These are phyloP conservation scores for Hemichromis elongatus DNA, from an alignment of 2,113 vertebrate genomes.

Conservation along the genomic window DNA sequence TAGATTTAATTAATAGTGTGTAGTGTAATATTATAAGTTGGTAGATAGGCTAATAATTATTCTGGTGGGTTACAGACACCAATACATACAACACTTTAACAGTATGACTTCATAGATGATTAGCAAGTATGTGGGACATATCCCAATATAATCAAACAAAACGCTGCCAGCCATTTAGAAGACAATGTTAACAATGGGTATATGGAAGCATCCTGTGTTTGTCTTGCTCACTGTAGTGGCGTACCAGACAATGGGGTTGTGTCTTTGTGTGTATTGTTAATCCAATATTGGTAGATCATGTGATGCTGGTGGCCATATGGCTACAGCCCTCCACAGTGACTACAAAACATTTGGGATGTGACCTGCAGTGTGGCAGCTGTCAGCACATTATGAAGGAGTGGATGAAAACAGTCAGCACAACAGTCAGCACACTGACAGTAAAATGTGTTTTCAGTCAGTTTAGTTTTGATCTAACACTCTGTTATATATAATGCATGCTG, in stretches of 20 bases:
- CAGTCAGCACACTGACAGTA: rapidly evolving
- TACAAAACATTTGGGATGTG: slow-evolving; percentile 33
- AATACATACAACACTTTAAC: background rate
- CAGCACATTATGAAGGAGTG: background rate
- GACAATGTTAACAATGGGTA: background rate
- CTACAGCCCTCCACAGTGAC: background rate
- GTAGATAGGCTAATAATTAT: background rate
- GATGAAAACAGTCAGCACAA: background rate
- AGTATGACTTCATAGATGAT: background rate
- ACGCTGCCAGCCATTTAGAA: background rate
- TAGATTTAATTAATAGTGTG: background rate
- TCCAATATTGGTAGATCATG: slow-evolving; percentile 18
- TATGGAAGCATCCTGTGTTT: background rate
- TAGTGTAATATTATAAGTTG: background rate
- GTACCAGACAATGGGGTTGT: slow-evolving; percentile 15
- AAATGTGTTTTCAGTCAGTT: background rate
- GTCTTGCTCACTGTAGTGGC: background rate
- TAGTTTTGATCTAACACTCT: background rate
- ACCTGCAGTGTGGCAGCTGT: slow-evolving; percentile 34
- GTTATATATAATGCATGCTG: background rate
- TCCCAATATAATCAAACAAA: background rate
- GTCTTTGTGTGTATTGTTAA: slow-evolving; percentile 10
- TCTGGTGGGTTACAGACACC: background rate
- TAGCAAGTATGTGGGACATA: background rate
- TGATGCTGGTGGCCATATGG: slow-evolving; percentile 46